phyloP scores from a whole-genome alignment of 2,888 invertebrate genomes.

The Drepanosiphum platanoidis region DNA sequence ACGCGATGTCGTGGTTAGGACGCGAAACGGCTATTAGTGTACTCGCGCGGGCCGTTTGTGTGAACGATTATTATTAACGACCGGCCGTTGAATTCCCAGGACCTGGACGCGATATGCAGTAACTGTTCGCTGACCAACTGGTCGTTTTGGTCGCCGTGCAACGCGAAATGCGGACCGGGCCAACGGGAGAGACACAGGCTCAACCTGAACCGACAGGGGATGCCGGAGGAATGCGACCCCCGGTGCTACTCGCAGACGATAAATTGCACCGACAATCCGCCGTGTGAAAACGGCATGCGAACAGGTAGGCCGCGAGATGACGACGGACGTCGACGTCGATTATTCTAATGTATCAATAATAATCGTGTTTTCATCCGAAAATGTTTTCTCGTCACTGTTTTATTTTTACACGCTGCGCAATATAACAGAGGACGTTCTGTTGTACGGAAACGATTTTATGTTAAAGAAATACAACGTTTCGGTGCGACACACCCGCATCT shows the following conservation, averaged over 20 bases:
- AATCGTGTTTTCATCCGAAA: background rate
- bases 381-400: background rate
- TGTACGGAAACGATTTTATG: conserved; percentile 44
- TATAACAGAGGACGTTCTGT: conserved; percentile 29
- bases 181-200: conserved; percentile 69
- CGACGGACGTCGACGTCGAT: too few relatives aligned
- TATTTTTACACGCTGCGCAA: conserved; percentile 56
- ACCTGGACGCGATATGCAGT: conserved; percentile 31
- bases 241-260: conserved; percentile 44
- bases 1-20: conserved; percentile 1
- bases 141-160: conserved; percentile 81
- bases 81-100: conserved; percentile 14
- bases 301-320: background rate
- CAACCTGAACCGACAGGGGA: background rate
- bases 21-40: background rate
- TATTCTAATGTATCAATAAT: background rate
- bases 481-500: conserved; percentile 17
- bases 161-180: conserved; percentile 88
- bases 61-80: too few relatives aligned
- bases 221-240: conserved; percentile 6
- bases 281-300: conserved; percentile 25
- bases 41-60: background rate
- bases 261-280: conserved; percentile 45
- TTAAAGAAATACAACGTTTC: conserved; percentile 55
- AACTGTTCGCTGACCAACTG: conserved; percentile 71